Evolutionary conservation across 2,113 vertebrate genomes (phyloP).

Genomic region (Datnioides undecimradiatus): DNA sequence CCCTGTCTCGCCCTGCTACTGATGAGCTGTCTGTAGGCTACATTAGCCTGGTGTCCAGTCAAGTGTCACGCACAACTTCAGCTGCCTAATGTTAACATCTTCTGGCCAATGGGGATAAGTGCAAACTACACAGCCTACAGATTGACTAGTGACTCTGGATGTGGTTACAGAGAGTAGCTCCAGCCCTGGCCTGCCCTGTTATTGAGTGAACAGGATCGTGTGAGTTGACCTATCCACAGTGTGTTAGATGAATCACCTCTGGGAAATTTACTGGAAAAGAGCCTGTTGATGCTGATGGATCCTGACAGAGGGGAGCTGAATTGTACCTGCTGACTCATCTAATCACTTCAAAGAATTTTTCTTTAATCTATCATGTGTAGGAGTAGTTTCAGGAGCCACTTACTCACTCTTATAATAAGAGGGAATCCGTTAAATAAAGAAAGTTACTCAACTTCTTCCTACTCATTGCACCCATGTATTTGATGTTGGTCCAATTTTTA

Average conservation of each 20-base stretch:
- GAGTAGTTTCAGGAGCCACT: not conserved
- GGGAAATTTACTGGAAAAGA: conserved; percentile 32
- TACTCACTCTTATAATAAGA: too few species aligned
- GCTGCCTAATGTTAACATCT: too few species aligned
- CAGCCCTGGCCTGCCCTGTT: not conserved
- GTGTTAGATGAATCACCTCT: conserved; percentile 17
- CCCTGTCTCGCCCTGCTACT: conserved; percentile 58
- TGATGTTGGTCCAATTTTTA: not conserved
- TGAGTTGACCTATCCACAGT: conserved; percentile 32
- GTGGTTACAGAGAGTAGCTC: conserved; percentile 4
- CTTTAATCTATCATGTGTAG: not conserved
- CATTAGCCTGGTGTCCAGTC: conserved; percentile 13
- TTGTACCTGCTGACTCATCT: not conserved
- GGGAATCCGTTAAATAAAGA: too few species aligned
- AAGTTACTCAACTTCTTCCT: not conserved
- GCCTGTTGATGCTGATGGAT: not conserved
- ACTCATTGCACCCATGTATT: not conserved
- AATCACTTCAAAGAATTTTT: not conserved
- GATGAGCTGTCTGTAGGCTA: conserved; percentile 31
- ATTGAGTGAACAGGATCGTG: conserved; percentile 44
- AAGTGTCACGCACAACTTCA: not conserved
- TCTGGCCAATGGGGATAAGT: not conserved
- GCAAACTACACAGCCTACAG: not conserved
- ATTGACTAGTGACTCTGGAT: not conserved
- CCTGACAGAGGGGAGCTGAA: not conserved